Evolutionary conservation across 2,888 invertebrate genomes (phyloP).

Genomic region (Ceramica pisi): DNA sequence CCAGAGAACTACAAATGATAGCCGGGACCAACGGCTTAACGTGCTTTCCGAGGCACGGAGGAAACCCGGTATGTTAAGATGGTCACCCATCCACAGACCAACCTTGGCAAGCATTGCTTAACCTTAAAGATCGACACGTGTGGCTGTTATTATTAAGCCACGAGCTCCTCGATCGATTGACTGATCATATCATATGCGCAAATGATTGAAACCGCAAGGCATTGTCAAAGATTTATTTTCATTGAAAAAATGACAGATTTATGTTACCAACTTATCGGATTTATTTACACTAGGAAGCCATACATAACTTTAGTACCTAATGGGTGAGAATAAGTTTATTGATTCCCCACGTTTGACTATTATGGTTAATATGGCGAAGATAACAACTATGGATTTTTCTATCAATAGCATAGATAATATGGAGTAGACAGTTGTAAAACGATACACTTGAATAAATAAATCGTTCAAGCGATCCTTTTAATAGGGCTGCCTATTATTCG

Average conservation of each 20-base stretch:
- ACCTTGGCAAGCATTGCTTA: too few relatives aligned
- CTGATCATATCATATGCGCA: not conserved
- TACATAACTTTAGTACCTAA: not conserved
- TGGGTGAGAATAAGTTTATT: not conserved
- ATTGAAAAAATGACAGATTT: not conserved
- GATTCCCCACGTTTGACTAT: conserved; percentile 14
- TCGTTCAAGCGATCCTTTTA: not conserved
- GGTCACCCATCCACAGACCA: too few relatives aligned
- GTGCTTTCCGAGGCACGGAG: too few relatives aligned
- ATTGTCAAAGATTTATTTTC: not conserved
- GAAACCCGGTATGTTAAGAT: too few relatives aligned
- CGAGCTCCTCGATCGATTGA: not conserved
- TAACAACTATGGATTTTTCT: conserved; percentile 17
- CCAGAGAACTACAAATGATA: too few relatives aligned
- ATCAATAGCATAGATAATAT: conserved; percentile 8
- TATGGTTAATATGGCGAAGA: not conserved
- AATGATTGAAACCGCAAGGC: not conserved
- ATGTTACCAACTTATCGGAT: not conserved
- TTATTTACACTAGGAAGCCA: conserved; percentile 7
- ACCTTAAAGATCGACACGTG: too few relatives aligned
- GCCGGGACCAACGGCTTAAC: too few relatives aligned
- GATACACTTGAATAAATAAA: conserved; percentile 35
- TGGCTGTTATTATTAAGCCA: too few relatives aligned
- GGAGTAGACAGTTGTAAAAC: conserved; percentile 16
- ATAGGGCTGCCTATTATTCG: not conserved